A percentile compares a stretch with the other conserved stretches of the same genome.
Conservation (phyloP, 2,113 vertebrate genomes). For the Periophthalmodon schlosseri region DNA sequence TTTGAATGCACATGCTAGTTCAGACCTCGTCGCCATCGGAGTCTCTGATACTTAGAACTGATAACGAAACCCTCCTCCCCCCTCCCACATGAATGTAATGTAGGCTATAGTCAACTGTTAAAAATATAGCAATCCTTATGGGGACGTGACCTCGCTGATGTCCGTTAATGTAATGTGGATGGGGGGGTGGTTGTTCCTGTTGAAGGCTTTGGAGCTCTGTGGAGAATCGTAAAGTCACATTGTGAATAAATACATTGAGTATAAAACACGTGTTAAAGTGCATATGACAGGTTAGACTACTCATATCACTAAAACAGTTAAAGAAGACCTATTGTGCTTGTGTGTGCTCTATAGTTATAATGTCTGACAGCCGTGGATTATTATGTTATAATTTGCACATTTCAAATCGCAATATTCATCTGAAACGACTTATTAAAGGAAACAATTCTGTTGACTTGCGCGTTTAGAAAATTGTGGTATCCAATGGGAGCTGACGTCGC, state of each 20-base stretch:
- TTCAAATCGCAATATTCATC: too few species aligned
- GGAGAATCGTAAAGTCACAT: constrained; percentile 31
- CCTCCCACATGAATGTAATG: constrained; percentile 18
- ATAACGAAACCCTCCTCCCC: neutral
- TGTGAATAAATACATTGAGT: constrained; percentile 41
- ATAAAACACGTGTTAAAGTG: neutral
- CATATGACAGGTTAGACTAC: too few species aligned
- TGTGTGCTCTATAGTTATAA: too few species aligned
- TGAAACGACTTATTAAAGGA: too few species aligned
- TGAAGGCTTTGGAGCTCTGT: constrained; percentile 13
- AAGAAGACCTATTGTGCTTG: too few species aligned
- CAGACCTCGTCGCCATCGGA: neutral
- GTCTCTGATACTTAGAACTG: neutral
- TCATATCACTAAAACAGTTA: too few species aligned
- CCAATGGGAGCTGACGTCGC: too few species aligned
- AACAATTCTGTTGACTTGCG: too few species aligned
- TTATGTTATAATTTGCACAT: too few species aligned
- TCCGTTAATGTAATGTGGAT: constrained; percentile 21
- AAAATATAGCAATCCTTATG: constrained; percentile 15
- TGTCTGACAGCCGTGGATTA: too few species aligned
- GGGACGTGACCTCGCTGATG: constrained; percentile 39
- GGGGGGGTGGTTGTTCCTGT: constrained; percentile 14
- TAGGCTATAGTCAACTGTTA: constrained; percentile 12
- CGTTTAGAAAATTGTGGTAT: too few species aligned
- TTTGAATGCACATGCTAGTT: constrained; percentile 28